Base-by-base conservation (phyloP, 2,888 invertebrate species). In the Drepanosiphum platanoidis region DNA sequence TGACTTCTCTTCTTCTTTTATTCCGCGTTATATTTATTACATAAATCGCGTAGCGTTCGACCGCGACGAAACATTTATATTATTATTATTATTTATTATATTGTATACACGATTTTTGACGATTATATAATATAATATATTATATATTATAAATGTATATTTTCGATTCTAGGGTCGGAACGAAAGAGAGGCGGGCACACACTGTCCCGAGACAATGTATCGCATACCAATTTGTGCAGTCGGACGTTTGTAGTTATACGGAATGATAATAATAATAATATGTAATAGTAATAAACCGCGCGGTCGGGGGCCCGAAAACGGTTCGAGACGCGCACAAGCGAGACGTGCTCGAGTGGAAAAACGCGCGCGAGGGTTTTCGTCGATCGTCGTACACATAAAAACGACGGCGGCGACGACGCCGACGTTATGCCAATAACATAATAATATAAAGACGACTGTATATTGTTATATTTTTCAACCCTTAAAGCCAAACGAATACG, bases 271-370 rank as follows among this genome's bases (percentile, higher is more conserved):
- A 42, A 42, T 42, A 11, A 11, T 11, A 11, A 42, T 27, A 27
- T 61, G 13, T 22, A 13, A 46, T 11, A 30, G 32, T 32, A 74
- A 46, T 74, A 34, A 58, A 22, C 27, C 22, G n/a, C 78, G 8
- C 78, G 78, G 78, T 78, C 78, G 66, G 78, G 64, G 78, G 30
- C 42, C 78, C 42, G 78, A 66, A 64, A 78, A 52, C 39, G 30
- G 18, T 30, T 22, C 22, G 22, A 42, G 77, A 36, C 77, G 77
- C 13, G 9, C 27, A 8, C n/a, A 30, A 36, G 46, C 18, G 36
- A 30, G 64, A 78, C 64, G 77, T 77, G 77, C 75, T 66, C 42
- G 78, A 78, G 64, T 78, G 78, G 78, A 78, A 78, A 36, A 75
- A 58, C 36, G 27, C 58, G 61, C 11, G 58, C 22, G 52, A 32